Evolutionary conservation across 2,888 invertebrate species (phyloP), one percentile per base, ranked within the genome.

Genomic region (Dorcus hopei): DNA sequence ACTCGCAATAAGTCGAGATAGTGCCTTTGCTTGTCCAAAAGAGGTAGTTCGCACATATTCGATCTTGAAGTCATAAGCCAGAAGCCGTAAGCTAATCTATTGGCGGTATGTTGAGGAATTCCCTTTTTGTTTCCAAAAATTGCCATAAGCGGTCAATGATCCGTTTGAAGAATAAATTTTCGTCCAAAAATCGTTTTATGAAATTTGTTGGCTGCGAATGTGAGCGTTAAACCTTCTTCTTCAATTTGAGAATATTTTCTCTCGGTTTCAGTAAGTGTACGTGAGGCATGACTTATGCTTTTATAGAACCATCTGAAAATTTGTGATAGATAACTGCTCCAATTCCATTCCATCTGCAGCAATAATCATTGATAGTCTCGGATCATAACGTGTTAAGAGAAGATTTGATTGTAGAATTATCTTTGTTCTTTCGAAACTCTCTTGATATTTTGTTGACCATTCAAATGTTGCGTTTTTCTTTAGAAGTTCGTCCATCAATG

Each of bases 361-460:
- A 9, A 50, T n/a, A 9, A 50, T 8, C 2, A 50, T 50, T 16
- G 33, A 9, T 14, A 50, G 38, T 39, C 23, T 40, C 14, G 54
- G 53, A 40, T 61, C 45, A 38, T 57, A 61, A 39, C 57, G 49
- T 1, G 14, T 43, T 38, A 61, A 33, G n/a, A n/a, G n/a, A n/a
- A n/a, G n/a, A n/a, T n/a, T n/a, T 39, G 52, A 54, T 4, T 16
- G 38, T 9, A 61, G 41, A 45, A 19, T 39, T 9, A 49, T n/a
- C 52, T 61, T 61, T 4, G 43, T 45, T 14, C 9, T 23, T 45
- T 45, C 45, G 7, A 26, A 26, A 26, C 26, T 26, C 5, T 26
- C 26, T 5, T 26, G 26, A 5, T 2, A 26, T 26, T 26, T 16
- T 45, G 16, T 3, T 2, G 23, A 45, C 45, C 45, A 45, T 45